phyloP scores from a whole-genome alignment of 2,113 vertebrate genomes.

The Indri indri region DNA sequence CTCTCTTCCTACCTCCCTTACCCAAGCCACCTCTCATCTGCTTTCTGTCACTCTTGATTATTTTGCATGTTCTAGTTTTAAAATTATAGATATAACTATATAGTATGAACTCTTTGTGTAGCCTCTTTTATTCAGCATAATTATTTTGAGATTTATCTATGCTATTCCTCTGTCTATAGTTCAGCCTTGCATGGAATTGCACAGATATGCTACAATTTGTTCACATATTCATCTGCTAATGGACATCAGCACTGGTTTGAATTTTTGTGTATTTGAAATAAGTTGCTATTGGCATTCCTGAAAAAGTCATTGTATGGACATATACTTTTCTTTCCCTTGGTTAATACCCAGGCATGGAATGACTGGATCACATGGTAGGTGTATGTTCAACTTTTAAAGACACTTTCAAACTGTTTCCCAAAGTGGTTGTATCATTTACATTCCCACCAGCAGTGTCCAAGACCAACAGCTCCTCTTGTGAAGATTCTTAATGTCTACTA shows the following conservation, averaged over 20 bases:
- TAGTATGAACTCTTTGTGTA: background rate
- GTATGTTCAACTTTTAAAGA: background rate
- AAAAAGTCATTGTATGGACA: background rate
- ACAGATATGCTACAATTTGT: background rate
- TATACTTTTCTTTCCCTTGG: background rate
- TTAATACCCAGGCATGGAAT: background rate
- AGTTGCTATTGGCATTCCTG: background rate
- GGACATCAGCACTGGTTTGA: background rate
- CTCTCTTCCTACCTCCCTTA: background rate
- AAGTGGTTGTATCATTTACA: background rate
- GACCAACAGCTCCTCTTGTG: background rate
- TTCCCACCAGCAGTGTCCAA: background rate
- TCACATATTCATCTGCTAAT: too few relatives aligned
- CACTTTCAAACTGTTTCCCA: background rate
- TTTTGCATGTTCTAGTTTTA: background rate
- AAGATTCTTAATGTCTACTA: background rate
- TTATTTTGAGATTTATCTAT: background rate
- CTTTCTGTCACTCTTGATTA: background rate
- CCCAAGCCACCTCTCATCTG: background rate
- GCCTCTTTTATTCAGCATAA: background rate
- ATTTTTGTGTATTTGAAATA: background rate
- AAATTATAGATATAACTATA: background rate
- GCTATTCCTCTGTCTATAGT: background rate
- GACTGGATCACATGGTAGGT: background rate
- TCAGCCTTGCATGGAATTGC: background rate